These are phyloP conservation scores for Mylabris sibirica DNA, from an alignment of 2,888 invertebrate species.

Conservation along the genomic window DNA sequence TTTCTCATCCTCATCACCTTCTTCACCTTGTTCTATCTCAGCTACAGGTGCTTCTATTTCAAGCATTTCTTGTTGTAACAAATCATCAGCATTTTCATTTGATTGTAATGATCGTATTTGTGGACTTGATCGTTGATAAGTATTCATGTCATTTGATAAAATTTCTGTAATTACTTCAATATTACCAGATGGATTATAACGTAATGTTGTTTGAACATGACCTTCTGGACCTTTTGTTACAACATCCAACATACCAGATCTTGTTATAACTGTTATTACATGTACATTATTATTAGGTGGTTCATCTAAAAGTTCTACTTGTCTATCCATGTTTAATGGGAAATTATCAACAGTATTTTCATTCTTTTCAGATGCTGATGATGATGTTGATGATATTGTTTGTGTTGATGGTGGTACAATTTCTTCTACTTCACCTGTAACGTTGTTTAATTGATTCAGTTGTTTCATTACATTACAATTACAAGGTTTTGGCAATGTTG, in stretches of 20 bases:
- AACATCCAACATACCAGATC: conserved; percentile 56
- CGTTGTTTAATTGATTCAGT: background rate
- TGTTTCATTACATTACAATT: background rate
- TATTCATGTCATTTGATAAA: background rate
- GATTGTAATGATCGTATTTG: background rate
- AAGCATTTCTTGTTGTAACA: no score
- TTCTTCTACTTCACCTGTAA: no score
- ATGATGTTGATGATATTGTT: no score
- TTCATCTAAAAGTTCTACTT: conserved; percentile 44
- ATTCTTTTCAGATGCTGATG: no score
- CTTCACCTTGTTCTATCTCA: no score
- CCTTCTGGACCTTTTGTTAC: conserved; percentile 58
- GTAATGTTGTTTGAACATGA: conserved; percentile 55
- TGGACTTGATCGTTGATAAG: background rate
- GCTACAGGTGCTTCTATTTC: no score
- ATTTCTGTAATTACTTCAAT: conserved; percentile 55
- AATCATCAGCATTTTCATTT: no score
- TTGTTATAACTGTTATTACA: conserved; percentile 55
- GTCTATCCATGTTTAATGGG: conserved; percentile 44
- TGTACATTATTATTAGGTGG: conserved; percentile 50
- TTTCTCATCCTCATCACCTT: background rate
- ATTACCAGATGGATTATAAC: conserved; percentile 54
- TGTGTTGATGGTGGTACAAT: no score
- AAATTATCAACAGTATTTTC: conserved; percentile 20
- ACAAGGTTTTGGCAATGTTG: background rate